Percentiles rank a stretch among this genome's conserved stretches.
phyloP scores from a whole-genome alignment of 2,888 invertebrate genomes.

The Balanococcus diminutus region DNA sequence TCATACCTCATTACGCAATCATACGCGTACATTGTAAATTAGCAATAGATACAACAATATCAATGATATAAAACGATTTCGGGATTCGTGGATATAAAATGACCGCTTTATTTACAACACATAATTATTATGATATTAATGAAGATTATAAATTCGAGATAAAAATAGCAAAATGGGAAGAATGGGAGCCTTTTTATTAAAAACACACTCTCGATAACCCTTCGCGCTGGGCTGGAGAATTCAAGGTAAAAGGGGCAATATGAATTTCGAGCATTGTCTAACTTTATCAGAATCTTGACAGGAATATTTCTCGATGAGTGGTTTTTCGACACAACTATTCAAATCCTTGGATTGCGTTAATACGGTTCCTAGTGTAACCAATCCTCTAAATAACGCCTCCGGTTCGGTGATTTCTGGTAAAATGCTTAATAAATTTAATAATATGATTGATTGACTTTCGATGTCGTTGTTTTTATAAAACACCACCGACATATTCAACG shows the following conservation, averaged over 20 bases:
- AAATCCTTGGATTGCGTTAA: conserved; percentile 49
- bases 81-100: background rate
- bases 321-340: conserved; percentile 36
- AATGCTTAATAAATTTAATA: conserved; percentile 62
- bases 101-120: background rate
- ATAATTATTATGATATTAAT: background rate
- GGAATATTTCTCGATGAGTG: background rate
- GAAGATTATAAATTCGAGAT: background rate
- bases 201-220: background rate
- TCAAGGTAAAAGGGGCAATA: conserved; percentile 43
- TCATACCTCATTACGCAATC: background rate
- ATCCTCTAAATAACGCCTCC: conserved; percentile 77
- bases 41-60: too few species aligned
- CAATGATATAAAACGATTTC: background rate
- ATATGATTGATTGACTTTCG: conserved; percentile 46
- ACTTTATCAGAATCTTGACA: conserved; percentile 22
- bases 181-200: background rate
- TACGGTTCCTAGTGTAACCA: conserved; percentile 77
- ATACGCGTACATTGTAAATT: background rate
- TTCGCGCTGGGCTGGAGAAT: background rate
- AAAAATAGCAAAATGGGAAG: background rate
- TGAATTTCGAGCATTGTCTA: conserved; percentile 23
- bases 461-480: conserved; percentile 56
- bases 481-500: conserved; percentile 56
- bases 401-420: conserved; percentile 68